These are phyloP conservation scores for Eupristina koningsbergeri DNA, from an alignment of 1,140 invertebrate genomes.

Conservation along the genomic window DNA sequence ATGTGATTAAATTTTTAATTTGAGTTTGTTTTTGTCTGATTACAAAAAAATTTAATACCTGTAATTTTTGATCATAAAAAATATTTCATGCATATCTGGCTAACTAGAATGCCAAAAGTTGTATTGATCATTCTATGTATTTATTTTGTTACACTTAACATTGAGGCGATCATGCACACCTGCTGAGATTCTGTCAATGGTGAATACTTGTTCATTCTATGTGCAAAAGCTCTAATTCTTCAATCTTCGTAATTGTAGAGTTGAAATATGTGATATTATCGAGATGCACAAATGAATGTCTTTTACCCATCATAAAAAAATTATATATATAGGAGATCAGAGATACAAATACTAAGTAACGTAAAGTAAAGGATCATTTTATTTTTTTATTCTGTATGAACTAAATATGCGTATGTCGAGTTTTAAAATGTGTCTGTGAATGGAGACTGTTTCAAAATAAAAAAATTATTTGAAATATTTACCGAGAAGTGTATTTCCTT, in stretches of 20 bases:
- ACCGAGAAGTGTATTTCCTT: neutral
- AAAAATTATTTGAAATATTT: neutral
- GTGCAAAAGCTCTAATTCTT: slow-evolving; percentile 7
- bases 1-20: neutral
- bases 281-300: neutral
- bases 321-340: neutral
- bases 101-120: neutral
- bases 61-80: too few relatives aligned
- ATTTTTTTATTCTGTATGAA: neutral
- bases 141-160: neutral
- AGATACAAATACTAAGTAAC: neutral
- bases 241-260: slow-evolving; percentile 18
- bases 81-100: too few relatives aligned
- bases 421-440: neutral
- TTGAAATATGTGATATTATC: neutral
- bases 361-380: neutral
- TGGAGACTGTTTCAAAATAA: too few relatives aligned
- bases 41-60: neutral
- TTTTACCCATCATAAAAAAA: slow-evolving; percentile 1
- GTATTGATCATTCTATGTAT: neutral
- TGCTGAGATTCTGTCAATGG: neutral
- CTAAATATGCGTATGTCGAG: neutral
- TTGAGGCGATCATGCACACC: neutral
- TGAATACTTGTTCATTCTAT: neutral
- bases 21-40: neutral